phyloP scores from a whole-genome alignment of 2,113 vertebrate genomes.

The Clarias macrocephalus region DNA sequence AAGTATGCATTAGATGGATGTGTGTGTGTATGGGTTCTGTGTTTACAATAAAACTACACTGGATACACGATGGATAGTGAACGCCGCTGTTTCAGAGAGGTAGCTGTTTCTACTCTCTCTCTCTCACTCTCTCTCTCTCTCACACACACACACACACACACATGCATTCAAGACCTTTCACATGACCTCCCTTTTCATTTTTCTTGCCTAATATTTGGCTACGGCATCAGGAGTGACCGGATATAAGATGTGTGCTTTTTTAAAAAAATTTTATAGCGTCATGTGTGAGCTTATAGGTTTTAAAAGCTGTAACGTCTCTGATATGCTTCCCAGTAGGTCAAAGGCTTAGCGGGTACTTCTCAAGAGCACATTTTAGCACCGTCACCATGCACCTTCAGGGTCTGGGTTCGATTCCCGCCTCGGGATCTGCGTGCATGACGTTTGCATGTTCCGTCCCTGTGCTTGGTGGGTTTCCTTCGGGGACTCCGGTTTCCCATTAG shows the following conservation, averaged over 20 bases:
- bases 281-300: not conserved
- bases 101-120: not conserved
- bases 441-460: too few relatives aligned
- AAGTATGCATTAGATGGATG: slow-evolving; percentile 36
- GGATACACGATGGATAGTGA: slow-evolving; percentile 24
- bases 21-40: slow-evolving; percentile 42
- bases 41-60: slow-evolving; percentile 44
- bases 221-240: not conserved
- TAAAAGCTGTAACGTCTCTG: not conserved
- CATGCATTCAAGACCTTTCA: not conserved
- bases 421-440: too few relatives aligned
- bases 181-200: not conserved
- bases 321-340: not conserved
- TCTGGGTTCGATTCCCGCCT: too few relatives aligned
- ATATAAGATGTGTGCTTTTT: not conserved
- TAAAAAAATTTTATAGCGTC: not conserved
- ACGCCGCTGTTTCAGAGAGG: not conserved
- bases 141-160: not conserved
- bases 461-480: too few relatives aligned
- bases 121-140: not conserved
- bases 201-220: not conserved
- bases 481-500: too few relatives aligned
- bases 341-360: not conserved
- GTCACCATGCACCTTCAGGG: too few relatives aligned
- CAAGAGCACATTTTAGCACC: too few relatives aligned